Conservation (phyloP, 2,797 vertebrate species). For the Clarias pachynema region DNA sequence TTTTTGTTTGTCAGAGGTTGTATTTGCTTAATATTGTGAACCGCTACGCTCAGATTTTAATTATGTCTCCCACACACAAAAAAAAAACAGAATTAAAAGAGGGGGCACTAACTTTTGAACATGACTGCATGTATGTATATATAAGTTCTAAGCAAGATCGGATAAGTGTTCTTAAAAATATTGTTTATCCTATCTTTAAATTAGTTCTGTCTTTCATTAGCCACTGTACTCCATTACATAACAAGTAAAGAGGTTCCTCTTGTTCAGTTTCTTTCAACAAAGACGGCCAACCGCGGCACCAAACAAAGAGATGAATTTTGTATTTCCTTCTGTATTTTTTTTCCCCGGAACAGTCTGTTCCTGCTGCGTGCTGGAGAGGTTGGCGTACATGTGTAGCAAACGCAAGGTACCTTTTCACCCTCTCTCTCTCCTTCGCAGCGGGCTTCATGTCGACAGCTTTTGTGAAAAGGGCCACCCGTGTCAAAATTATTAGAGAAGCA, state of each 20-base stretch:
- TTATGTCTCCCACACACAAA: too few species aligned
- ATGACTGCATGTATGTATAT: not conserved
- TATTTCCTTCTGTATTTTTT: not conserved
- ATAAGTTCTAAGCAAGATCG: too few species aligned
- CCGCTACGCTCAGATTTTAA: too few species aligned
- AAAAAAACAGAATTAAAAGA: too few species aligned
- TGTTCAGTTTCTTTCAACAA: constrained; percentile 23
- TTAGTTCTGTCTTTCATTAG: not conserved
- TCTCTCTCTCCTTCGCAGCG: not conserved
- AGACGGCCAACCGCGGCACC: not conserved
- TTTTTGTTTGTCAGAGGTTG: too few species aligned
- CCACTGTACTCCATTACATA: constrained; percentile 11
- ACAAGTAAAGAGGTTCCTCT: constrained; percentile 28
- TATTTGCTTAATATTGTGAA: too few species aligned
- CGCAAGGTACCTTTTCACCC: constrained; percentile 14
- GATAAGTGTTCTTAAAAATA: not conserved
- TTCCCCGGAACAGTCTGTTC: constrained; percentile 10
- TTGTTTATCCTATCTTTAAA: not conserved
- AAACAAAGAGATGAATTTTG: constrained; percentile 19
- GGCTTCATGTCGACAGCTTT: constrained; percentile 31
- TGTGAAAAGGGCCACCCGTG: constrained; percentile 21
- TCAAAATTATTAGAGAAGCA: constrained; percentile 40
- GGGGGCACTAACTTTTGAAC: too few species aligned
- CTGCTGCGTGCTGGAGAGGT: not conserved
- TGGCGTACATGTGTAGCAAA: constrained; percentile 8